Evolutionary conservation across 1,140 invertebrate genomes (phyloP).

Genomic region (Drosophila truncata): DNA sequence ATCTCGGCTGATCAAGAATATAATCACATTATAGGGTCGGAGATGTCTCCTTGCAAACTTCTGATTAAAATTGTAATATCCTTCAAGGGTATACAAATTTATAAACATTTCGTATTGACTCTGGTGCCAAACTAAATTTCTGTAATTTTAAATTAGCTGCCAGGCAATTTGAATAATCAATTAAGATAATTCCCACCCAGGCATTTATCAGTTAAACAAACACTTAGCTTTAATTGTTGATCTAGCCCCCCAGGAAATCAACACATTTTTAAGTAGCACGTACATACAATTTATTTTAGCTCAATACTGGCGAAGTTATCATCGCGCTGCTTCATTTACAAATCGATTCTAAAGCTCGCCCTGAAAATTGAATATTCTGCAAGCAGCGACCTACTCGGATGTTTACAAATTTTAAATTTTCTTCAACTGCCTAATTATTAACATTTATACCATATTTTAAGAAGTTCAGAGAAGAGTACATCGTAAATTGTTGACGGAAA

Average conservation of each 20-base stretch:
- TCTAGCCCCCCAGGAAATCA: slow-evolving; percentile 35
- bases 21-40: too few species aligned
- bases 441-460: neutral
- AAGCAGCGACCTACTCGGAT: slow-evolving; percentile 22
- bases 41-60: too few species aligned
- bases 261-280: slow-evolving; percentile 32
- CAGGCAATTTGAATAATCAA: slow-evolving; percentile 28
- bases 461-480: slow-evolving; percentile 2
- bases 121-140: neutral
- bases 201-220: slow-evolving; percentile 41
- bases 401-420: slow-evolving; percentile 6
- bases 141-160: neutral
- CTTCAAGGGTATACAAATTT: neutral
- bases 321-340: slow-evolving; percentile 23
- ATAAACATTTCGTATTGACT: neutral
- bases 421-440: slow-evolving; percentile 13
- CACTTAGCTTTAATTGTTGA: slow-evolving; percentile 26
- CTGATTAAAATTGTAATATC: too few species aligned
- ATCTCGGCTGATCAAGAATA: too few species aligned
- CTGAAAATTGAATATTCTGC: slow-evolving; percentile 20
- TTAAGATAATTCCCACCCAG: slow-evolving; percentile 31
- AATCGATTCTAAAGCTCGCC: slow-evolving; percentile 23
- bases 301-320: slow-evolving; percentile 10
- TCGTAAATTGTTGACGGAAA: slow-evolving; percentile 19
- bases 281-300: slow-evolving; percentile 41